These are phyloP conservation scores for Conomelus anceps DNA, from an alignment of 2,888 invertebrate species.

Conservation along the genomic window DNA sequence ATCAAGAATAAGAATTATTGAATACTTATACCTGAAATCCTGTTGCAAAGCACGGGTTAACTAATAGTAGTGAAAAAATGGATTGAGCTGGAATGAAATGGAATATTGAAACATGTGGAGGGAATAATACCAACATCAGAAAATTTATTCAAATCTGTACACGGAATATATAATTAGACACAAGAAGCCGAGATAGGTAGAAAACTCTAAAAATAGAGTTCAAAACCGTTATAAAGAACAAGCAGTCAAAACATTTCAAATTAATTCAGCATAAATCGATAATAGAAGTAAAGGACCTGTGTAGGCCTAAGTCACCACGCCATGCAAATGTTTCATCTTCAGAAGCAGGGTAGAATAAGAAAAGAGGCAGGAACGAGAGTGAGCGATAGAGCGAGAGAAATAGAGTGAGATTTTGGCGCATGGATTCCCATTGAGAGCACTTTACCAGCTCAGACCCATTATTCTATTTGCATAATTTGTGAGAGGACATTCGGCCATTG, in stretches of 20 bases:
- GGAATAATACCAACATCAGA: background rate
- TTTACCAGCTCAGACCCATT: background rate
- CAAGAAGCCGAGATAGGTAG: background rate
- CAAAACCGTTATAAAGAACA: background rate
- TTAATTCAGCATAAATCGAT: background rate
- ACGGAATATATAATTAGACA: background rate
- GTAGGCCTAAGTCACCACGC: background rate
- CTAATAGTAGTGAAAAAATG: too few relatives aligned
- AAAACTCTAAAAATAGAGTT: background rate
- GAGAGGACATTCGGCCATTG: background rate
- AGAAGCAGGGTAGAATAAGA: background rate
- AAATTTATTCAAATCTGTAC: background rate
- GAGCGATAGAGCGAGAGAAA: slow-evolving; percentile 20
- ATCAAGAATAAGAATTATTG: too few relatives aligned
- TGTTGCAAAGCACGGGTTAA: too few relatives aligned
- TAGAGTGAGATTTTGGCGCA: slow-evolving; percentile 11
- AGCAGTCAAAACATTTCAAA: background rate
- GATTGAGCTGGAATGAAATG: too few relatives aligned
- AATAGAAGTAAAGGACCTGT: background rate
- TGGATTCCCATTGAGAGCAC: background rate
- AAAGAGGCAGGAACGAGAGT: slow-evolving; percentile 35
- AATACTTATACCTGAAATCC: too few relatives aligned
- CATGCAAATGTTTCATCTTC: background rate
- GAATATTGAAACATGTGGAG: background rate
- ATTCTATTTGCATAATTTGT: background rate